Evolutionary conservation across 1,140 invertebrate species (phyloP).

Genomic region (Venturia canescens): DNA sequence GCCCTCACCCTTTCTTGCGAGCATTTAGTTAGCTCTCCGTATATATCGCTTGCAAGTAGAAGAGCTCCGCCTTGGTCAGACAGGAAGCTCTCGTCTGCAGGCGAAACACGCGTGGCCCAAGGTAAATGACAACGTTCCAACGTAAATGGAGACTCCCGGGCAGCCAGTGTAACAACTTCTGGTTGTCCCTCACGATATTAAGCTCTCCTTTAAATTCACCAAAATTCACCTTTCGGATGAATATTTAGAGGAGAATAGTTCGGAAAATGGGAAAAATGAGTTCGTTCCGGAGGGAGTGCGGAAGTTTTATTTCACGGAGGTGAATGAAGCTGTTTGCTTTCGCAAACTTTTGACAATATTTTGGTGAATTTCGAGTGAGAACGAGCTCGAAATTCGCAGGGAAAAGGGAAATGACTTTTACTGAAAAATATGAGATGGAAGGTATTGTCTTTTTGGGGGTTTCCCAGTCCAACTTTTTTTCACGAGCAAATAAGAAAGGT

Average conservation of each 20-base stretch:
- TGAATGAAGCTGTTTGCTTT: no score
- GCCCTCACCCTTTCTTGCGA: background rate
- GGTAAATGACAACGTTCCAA: constrained; percentile 34
- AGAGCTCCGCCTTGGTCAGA: constrained; percentile 13
- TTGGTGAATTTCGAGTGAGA: no score
- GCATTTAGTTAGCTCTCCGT: constrained; percentile 1
- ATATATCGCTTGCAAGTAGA: constrained; percentile 7
- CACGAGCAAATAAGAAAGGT: constrained; percentile 1
- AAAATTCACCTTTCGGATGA: no score
- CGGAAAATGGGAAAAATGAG: no score
- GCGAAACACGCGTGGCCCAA: constrained; percentile 33
- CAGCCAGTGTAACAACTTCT: background rate
- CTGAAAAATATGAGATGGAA: no score
- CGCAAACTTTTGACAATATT: no score
- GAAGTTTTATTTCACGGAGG: no score
- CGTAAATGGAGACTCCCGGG: background rate
- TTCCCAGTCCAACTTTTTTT: background rate
- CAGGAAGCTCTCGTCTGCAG: constrained; percentile 29
- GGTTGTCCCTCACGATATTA: constrained; percentile 6
- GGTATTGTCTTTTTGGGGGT: no score
- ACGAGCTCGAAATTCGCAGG: no score
- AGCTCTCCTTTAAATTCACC: background rate
- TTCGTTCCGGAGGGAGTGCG: no score
- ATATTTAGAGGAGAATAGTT: no score
- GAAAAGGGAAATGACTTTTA: no score